phyloP scores from a whole-genome alignment of 2,113 vertebrate species.

The Tragelaphus imberbis region DNA sequence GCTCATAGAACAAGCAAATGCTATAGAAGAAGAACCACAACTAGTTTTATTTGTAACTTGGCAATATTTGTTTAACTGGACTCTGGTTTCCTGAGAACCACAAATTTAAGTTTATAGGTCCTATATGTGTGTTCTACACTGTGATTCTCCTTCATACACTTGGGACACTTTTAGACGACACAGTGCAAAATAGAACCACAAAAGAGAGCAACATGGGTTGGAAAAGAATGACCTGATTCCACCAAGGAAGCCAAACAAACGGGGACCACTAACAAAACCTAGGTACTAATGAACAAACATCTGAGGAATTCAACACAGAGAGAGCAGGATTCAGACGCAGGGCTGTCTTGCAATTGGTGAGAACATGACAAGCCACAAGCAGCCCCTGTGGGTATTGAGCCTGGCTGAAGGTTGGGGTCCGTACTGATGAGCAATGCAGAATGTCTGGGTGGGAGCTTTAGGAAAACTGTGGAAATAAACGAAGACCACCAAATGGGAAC shows the following conservation, averaged over 20 bases:
- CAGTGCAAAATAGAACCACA: background rate
- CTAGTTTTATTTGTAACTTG: background rate
- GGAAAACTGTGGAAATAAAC: background rate
- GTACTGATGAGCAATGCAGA: background rate
- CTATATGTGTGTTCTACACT: background rate
- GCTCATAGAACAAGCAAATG: background rate
- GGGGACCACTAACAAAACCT: background rate
- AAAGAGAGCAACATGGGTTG: background rate
- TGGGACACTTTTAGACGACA: background rate
- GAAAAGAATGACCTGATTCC: background rate
- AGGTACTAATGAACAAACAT: background rate
- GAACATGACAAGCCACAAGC: background rate
- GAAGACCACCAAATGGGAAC: background rate
- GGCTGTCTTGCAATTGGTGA: background rate
- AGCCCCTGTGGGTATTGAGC: background rate
- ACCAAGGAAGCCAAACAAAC: background rate
- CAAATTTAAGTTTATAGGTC: background rate
- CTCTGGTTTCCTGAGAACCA: background rate
- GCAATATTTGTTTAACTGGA: background rate
- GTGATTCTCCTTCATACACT: background rate
- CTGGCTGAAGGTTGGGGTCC: background rate
- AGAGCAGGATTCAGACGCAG: background rate
- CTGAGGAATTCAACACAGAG: background rate
- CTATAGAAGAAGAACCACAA: background rate
- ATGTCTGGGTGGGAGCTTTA: background rate